Evolutionary conservation across 1,140 invertebrate genomes (phyloP).

Genomic region (Drosophila jambulina): DNA sequence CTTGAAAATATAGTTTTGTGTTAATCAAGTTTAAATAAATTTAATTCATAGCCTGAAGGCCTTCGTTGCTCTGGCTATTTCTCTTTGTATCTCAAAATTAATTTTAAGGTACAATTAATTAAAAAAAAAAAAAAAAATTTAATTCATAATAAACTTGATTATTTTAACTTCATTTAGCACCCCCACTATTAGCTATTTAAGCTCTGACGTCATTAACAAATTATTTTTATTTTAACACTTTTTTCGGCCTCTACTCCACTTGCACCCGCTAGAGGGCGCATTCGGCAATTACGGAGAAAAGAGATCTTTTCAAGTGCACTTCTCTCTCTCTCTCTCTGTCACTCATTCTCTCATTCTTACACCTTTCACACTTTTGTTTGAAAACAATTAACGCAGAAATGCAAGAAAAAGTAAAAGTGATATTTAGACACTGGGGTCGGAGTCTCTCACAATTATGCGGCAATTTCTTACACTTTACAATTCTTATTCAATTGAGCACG

Average conservation of each 20-base stretch:
- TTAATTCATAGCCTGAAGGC: no score
- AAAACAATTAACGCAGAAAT: slow-evolving; percentile 26
- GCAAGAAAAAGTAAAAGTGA: slow-evolving; percentile 38
- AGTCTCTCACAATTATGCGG: slow-evolving; percentile 3
- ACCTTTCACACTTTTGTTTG: slow-evolving; percentile 21
- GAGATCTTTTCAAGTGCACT: slow-evolving; percentile 23
- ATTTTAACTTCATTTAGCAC: no score
- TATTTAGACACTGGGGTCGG: slow-evolving; percentile 4
- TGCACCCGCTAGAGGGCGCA: slow-evolving; percentile 12
- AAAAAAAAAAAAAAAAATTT: no score
- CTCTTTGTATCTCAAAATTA: no score
- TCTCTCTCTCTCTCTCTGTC: neutral
- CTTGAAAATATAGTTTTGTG: no score
- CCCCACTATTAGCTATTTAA: neutral
- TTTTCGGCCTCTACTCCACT: neutral
- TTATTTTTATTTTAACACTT: slow-evolving; percentile 18
- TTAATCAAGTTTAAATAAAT: no score
- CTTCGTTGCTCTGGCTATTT: no score
- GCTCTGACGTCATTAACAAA: slow-evolving; percentile 6
- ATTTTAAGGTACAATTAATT: no score
- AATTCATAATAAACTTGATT: no score
- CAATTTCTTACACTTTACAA: slow-evolving; percentile 34
- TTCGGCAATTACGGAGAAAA: neutral
- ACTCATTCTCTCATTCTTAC: neutral
- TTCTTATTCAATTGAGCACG: slow-evolving; percentile 26